Evolutionary conservation across 30 jellyfish, hydroid and myxozoan genomes (phyloP).

Genomic region (Sanderia malayensis): DNA sequence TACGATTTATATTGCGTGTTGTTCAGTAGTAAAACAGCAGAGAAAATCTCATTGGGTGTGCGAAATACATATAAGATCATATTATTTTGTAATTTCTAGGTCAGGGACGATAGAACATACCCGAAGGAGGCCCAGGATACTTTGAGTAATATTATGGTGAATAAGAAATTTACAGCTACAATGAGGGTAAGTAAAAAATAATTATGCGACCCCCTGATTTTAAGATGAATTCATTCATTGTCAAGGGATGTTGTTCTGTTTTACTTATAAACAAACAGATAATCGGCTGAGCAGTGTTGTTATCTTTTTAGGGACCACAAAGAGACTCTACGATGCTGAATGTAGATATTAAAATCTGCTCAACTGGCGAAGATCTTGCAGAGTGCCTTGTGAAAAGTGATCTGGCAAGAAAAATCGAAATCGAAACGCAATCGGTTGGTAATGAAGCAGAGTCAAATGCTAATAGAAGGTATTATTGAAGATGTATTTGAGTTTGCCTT

Average conservation of each 20-base stretch:
- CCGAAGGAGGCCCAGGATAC: slow-evolving; percentile 30
- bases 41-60: too few relatives aligned
- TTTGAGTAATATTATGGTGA: slow-evolving; percentile 24
- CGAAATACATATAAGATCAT: not conserved
- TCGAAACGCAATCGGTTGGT: too few relatives aligned
- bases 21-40: too few relatives aligned
- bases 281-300: too few relatives aligned
- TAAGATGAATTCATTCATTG: too few relatives aligned
- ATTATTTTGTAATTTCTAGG: slow-evolving; percentile 1
- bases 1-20: too few relatives aligned
- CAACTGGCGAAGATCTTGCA: slow-evolving; percentile 44
- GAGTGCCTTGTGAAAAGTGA: slow-evolving; percentile 15
- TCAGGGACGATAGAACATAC: slow-evolving; percentile 17
- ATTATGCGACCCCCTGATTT: too few relatives aligned
- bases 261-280: too few relatives aligned
- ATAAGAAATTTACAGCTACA: slow-evolving; percentile 14
- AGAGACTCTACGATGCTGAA: not conserved
- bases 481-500: too few relatives aligned
- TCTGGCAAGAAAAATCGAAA: slow-evolving; percentile 1
- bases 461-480: too few relatives aligned
- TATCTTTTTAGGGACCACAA: slow-evolving; percentile 18
- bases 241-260: too few relatives aligned
- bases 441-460: too few relatives aligned
- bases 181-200: slow-evolving; percentile 33
- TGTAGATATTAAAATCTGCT: slow-evolving; percentile 10